Evolutionary conservation across 2,888 invertebrate genomes (phyloP).

Genomic region (Pterostichus madidus): DNA sequence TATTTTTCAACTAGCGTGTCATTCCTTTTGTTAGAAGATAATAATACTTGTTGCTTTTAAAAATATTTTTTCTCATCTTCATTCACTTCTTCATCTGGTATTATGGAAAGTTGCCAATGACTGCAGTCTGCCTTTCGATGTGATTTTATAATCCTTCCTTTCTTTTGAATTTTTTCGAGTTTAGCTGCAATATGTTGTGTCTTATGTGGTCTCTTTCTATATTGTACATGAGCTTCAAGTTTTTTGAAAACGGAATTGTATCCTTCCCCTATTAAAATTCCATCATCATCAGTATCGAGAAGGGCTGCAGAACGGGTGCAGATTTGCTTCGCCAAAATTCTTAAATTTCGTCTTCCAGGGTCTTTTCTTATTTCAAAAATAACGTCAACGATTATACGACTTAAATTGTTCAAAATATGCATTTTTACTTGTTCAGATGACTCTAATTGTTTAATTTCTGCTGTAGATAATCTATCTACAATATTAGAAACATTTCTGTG

Average conservation of each 20-base stretch:
- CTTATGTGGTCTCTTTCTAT: too few relatives aligned
- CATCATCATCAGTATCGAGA: constrained; percentile 6
- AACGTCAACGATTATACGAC: not conserved
- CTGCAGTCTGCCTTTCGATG: too few relatives aligned
- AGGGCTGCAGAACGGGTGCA: not conserved
- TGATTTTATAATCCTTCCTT: not conserved
- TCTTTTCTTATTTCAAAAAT: not conserved
- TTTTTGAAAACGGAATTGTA: too few relatives aligned
- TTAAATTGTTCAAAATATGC: too few relatives aligned
- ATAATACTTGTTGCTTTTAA: not conserved
- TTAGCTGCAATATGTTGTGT: too few relatives aligned
- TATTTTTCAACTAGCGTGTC: not conserved
- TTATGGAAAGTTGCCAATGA: too few relatives aligned
- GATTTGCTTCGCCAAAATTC: constrained; percentile 1
- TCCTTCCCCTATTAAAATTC: constrained; percentile 13
- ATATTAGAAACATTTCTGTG: too few relatives aligned
- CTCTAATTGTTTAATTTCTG: not conserved
- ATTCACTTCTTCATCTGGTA: too few relatives aligned
- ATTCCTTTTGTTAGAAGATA: not conserved
- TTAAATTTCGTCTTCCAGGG: constrained; percentile 3
- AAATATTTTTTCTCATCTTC: too few relatives aligned
- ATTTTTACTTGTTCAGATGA: not conserved
- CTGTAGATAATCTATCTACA: not conserved
- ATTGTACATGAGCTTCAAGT: too few relatives aligned
- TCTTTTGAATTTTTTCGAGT: constrained; percentile 4